A percentile compares a stretch with the other conserved stretches of the same genome.
These are phyloP conservation scores for Nemurella pictetii DNA, from an alignment of 2,888 invertebrate genomes.

Conservation along the genomic window DNA sequence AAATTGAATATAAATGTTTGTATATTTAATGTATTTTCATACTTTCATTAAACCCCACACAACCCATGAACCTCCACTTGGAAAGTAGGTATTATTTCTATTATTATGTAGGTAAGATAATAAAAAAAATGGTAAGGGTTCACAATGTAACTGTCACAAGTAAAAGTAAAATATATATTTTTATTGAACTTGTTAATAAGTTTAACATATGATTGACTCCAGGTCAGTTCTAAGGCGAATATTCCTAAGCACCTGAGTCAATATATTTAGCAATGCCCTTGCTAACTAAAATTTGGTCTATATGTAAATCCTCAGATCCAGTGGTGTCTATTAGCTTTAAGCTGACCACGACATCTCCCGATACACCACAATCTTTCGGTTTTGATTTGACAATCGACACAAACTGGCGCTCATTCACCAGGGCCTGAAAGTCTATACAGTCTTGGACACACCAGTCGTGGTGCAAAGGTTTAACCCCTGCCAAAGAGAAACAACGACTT, in stretches of 20 bases:
- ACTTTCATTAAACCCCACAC: no score
- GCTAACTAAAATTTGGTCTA: conserved; percentile 65
- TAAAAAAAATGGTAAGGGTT: no score
- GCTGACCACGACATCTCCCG: conserved; percentile 64
- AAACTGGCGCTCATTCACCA: conserved; percentile 70
- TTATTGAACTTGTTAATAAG: neutral
- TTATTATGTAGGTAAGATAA: no score
- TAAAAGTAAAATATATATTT: no score
- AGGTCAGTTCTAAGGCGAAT: neutral
- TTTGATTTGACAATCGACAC: conserved; percentile 68
- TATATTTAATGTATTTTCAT: neutral
- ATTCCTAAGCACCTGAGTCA: neutral
- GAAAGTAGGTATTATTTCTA: no score
- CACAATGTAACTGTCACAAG: no score
- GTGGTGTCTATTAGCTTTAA: conserved; percentile 73
- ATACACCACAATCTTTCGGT: conserved; percentile 63
- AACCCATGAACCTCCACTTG: no score
- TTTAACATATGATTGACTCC: neutral
- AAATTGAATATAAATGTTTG: neutral
- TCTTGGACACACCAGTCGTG: conserved; percentile 74
- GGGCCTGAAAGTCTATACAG: conserved; percentile 70
- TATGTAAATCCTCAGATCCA: conserved; percentile 66
- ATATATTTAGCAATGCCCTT: conserved; percentile 59
- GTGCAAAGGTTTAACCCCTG: conserved; percentile 60
- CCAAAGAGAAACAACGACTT: conserved; percentile 39